Base-by-base conservation (phyloP, 2,113 vertebrate species). In the Australoheros scitulus region DNA sequence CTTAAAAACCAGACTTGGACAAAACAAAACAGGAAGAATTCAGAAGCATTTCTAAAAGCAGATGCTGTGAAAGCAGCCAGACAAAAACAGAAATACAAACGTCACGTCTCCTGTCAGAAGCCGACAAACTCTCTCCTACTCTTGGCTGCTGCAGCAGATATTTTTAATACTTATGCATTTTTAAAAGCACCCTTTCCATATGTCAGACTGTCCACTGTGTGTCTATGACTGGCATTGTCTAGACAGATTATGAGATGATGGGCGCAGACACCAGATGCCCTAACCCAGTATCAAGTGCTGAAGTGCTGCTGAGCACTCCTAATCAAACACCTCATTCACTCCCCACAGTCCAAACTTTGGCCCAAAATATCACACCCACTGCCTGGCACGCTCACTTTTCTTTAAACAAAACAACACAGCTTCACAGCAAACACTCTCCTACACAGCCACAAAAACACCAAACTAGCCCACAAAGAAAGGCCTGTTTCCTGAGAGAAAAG, bases 371-470 rank as follows among this genome's bases (percentile, higher is more conserved):
- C 78, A 58, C 56, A 56, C 9, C 63, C 50, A 11, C 47, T 36
- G 56, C 52, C n/a, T 41, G 83, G 61, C 34, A 65, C 17, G 64
- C 14, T 70, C 2, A 38, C 74, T 91, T 84, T 65, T 34, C 58
- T 41, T 81, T 61, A 50, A 87, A 85, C 61, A 83, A 61, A 77
- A 84, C 88, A 88, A 86, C 75, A 65, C 79, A n/a, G 76, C 80
- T 65, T 80, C 70, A 88, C 65, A 80, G 83, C 61, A 80, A 88
- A 81, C n/a, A 5, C 22, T 92, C 61, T 88, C 80, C 79, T 85
- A 52, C 84, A 75, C 38, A 81, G 70, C 90, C 90, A 75, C 88
- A 87, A 89, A 34, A 91, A 87, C 90, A 88, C 80, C 60, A 81
- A 89, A 86, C 81, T 85, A 50, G 43, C 76, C 76, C 80, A 72